These are phyloP conservation scores for Perdita meconis DNA, from an alignment of 2,888 invertebrate genomes.

Conservation along the genomic window DNA sequence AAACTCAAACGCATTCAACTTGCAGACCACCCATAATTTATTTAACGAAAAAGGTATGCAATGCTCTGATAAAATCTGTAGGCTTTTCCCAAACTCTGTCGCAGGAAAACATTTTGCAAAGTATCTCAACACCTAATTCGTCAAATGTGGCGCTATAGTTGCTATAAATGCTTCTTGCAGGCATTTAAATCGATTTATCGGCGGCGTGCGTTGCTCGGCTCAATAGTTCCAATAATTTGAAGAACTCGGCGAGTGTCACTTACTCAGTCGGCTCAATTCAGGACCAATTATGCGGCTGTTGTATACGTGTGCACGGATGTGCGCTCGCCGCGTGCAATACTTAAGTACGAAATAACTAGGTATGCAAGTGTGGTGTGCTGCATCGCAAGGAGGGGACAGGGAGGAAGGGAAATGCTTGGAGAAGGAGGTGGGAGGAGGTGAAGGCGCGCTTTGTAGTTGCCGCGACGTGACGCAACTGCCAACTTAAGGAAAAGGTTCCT, in stretches of 20 bases:
- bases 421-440: conserved; percentile 42
- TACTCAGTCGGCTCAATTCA: neutral
- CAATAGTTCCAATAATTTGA: neutral
- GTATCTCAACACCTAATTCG: no score
- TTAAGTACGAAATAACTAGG: conserved; percentile 77
- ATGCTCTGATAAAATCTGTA: no score
- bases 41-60: no score
- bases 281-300: conserved; percentile 18
- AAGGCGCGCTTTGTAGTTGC: conserved; percentile 81
- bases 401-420: conserved; percentile 29
- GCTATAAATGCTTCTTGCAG: no score
- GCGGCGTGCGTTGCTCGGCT: neutral
- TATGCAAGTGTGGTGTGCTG: conserved; percentile 74
- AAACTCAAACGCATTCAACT: no score
- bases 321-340: conserved; percentile 66
- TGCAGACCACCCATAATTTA: no score
- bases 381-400: conserved; percentile 44
- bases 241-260: neutral
- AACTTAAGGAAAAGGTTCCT: conserved; percentile 81
- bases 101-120: no score
- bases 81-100: no score
- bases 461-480: conserved; percentile 84
- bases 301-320: conserved; percentile 25
- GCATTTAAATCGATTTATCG: neutral
- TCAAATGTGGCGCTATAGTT: no score